Evolutionary conservation across 2,888 invertebrate genomes (phyloP).

Genomic region (Limnephilus marmoratus): DNA sequence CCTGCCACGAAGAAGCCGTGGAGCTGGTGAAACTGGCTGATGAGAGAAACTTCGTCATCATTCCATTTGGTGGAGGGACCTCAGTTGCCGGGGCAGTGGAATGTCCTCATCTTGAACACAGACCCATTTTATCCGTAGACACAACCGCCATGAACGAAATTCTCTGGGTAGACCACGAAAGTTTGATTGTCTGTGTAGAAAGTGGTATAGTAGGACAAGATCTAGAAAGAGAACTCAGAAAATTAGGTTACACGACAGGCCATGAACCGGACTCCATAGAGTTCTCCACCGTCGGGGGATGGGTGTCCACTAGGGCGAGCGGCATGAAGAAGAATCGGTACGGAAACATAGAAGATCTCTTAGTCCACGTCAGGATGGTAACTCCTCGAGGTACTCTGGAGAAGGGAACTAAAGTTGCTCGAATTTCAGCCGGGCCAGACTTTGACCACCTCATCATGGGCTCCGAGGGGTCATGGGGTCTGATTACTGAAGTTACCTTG

Average conservation of each 20-base stretch:
- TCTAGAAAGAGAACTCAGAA: conserved; percentile 89
- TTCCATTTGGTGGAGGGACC: conserved; percentile 97
- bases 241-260: conserved; percentile 91
- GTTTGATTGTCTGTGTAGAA: conserved; percentile 85
- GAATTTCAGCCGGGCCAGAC: conserved; percentile 96
- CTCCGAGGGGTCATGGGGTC: conserved; percentile 97
- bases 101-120: conserved; percentile 86
- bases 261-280: conserved; percentile 99
- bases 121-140: conserved; percentile 93
- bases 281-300: conserved; percentile 97
- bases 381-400: conserved; percentile 90
- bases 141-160: conserved; percentile 97
- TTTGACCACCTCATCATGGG: conserved; percentile 90
- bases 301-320: conserved; percentile 97
- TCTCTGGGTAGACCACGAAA: conserved; percentile 92
- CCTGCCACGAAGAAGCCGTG: conserved; percentile 89
- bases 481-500: conserved; percentile 94
- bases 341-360: conserved; percentile 97
- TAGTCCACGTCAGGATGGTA: conserved; percentile 93
- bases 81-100: conserved; percentile 93
- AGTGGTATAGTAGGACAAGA: conserved; percentile 97
- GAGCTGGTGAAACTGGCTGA: conserved; percentile 87
- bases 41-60: conserved; percentile 86
- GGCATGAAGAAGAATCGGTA: conserved; percentile 99
- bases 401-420: conserved; percentile 89